Percentiles rank a stretch among this genome's conserved stretches.
phyloP scores from a whole-genome alignment of 2,797 vertebrate genomes.

The Myotis findleyi region DNA sequence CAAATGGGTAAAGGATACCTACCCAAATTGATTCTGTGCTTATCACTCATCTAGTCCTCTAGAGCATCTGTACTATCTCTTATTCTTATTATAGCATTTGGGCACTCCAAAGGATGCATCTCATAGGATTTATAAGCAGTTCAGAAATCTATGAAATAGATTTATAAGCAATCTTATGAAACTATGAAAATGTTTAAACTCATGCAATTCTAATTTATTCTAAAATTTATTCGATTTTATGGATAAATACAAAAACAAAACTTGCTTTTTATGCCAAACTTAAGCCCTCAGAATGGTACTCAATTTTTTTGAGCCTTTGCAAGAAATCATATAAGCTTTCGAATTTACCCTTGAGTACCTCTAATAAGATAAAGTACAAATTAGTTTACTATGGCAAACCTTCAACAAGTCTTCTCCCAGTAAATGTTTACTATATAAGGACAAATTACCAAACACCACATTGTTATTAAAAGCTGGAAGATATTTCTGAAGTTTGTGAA shows the following conservation, averaged over 20 bases:
- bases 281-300: not conserved
- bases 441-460: not conserved
- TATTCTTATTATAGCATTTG: not conserved
- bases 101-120: not conserved
- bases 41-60: not conserved
- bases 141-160: not conserved
- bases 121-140: not conserved
- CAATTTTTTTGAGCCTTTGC: not conserved
- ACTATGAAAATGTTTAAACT: not conserved
- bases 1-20: not conserved
- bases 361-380: not conserved
- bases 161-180: not conserved
- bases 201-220: conserved; percentile 5
- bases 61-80: not conserved
- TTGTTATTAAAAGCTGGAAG: not conserved
- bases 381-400: not conserved
- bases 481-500: conserved; percentile 28
- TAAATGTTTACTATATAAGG: not conserved
- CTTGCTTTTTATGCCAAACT: not conserved
- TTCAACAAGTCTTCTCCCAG: not conserved
- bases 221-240: conserved; percentile 32
- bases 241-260: conserved; percentile 11
- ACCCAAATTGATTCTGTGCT: not conserved
- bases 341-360: not conserved
- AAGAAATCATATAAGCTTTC: conserved; percentile 47